These are phyloP conservation scores for Patella ulyssiponensis DNA, from an alignment of 2,888 invertebrate genomes.

Conservation along the genomic window DNA sequence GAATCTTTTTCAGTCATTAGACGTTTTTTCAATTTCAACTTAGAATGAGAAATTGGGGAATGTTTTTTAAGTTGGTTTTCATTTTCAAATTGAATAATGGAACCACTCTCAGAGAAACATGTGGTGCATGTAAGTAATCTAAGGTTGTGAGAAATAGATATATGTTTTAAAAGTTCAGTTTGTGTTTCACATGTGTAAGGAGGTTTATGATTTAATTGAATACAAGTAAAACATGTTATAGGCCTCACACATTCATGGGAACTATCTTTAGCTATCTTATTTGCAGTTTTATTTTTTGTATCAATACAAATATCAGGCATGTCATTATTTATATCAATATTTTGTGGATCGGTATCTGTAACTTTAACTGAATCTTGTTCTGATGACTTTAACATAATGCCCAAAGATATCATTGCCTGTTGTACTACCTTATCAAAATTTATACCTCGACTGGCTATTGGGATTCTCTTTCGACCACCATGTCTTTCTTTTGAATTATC, in stretches of 20 bases:
- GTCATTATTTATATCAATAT: background rate
- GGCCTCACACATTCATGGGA: background rate
- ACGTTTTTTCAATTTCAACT: too few species aligned
- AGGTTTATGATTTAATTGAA: background rate
- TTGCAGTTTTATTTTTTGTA: too few species aligned
- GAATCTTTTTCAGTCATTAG: too few species aligned
- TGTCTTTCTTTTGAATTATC: background rate
- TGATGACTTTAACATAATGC: background rate
- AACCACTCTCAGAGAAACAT: background rate
- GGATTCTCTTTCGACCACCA: background rate
- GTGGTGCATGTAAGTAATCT: background rate
- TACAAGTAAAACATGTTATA: background rate
- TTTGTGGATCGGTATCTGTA: background rate
- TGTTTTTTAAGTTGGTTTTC: background rate
- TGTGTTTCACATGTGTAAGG: background rate
- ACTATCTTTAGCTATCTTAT: too few species aligned
- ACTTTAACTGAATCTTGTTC: too few species aligned
- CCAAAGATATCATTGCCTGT: background rate
- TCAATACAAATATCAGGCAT: background rate
- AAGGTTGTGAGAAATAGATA: background rate
- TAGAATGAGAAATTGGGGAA: background rate
- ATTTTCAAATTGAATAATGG: conserved; percentile 1
- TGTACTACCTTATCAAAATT: background rate
- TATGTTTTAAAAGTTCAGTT: background rate
- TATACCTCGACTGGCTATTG: background rate